A percentile compares a stretch with the other conserved stretches of the same genome.
phyloP scores from a whole-genome alignment of 2,797 vertebrate genomes.

The Cyclura pinguis region DNA sequence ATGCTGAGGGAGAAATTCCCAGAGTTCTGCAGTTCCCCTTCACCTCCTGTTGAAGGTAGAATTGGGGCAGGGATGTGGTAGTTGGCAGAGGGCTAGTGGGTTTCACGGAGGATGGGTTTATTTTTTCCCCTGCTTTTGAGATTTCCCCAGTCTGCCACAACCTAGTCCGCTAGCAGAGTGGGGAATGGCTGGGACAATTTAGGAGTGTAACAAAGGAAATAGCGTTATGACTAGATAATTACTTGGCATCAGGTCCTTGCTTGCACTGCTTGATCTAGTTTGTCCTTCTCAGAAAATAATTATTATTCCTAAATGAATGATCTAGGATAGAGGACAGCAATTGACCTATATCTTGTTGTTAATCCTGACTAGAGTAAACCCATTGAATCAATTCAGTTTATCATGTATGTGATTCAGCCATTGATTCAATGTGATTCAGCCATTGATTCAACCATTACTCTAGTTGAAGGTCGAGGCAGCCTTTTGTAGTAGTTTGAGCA shows the following conservation, averaged over 20 bases:
- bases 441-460: too few relatives aligned
- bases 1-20: conserved; percentile 97
- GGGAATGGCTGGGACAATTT: not conserved
- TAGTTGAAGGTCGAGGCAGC: too few relatives aligned
- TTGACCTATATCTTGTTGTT: too few relatives aligned
- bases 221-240: not conserved
- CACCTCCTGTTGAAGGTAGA: conserved; percentile 92
- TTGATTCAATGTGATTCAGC: too few relatives aligned
- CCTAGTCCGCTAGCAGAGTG: too few relatives aligned
- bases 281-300: not conserved
- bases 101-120: too few relatives aligned
- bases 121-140: not conserved
- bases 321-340: not conserved
- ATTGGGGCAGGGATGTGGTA: not conserved
- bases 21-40: conserved; percentile 95
- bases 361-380: too few relatives aligned
- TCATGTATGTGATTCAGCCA: too few relatives aligned
- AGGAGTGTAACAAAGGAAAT: not conserved
- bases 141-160: not conserved
- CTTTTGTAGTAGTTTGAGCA: too few relatives aligned
- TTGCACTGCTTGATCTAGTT: not conserved
- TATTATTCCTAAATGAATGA: not conserved
- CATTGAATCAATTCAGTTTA: too few relatives aligned
- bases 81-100: too few relatives aligned
- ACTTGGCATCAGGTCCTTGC: not conserved